These are phyloP conservation scores for Amazona ochrocephala DNA, from an alignment of 2,797 vertebrate species.

Conservation along the genomic window DNA sequence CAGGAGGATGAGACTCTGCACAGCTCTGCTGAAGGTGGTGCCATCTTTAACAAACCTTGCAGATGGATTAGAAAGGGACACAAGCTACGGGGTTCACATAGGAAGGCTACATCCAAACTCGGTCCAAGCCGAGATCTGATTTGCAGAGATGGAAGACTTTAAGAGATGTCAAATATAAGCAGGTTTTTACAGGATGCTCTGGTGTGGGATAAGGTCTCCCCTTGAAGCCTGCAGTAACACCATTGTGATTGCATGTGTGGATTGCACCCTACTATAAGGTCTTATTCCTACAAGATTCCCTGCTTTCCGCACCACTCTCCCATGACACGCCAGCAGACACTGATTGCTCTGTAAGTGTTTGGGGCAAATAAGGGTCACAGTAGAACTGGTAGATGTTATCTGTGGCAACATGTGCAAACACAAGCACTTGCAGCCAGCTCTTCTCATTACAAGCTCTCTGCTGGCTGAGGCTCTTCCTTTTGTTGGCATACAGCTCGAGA, in stretches of 20 bases:
- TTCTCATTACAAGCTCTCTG: not conserved
- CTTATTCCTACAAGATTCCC: not conserved
- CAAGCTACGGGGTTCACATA: not conserved
- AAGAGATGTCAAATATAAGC: not conserved
- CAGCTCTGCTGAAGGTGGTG: not conserved
- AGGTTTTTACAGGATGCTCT: not conserved
- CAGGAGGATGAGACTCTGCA: not conserved
- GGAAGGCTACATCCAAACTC: not conserved
- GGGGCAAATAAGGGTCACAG: not conserved
- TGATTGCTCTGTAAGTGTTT: not conserved
- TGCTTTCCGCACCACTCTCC: not conserved
- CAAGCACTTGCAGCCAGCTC: not conserved
- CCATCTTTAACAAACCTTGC: too few species aligned
- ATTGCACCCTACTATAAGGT: not conserved
- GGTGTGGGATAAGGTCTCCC: not conserved
- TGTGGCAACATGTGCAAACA: not conserved
- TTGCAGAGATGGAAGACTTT: not conserved
- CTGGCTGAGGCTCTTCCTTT: not conserved
- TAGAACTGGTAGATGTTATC: not conserved
- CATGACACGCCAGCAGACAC: fast-evolving
- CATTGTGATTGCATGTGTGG: fast-evolving
- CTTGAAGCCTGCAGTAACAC: not conserved
- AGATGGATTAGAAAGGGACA: not conserved
- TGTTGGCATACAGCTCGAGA: not conserved
- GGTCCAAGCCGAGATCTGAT: not conserved